Conservation (phyloP, 2,888 invertebrate species). For the Theretra japonica region DNA sequence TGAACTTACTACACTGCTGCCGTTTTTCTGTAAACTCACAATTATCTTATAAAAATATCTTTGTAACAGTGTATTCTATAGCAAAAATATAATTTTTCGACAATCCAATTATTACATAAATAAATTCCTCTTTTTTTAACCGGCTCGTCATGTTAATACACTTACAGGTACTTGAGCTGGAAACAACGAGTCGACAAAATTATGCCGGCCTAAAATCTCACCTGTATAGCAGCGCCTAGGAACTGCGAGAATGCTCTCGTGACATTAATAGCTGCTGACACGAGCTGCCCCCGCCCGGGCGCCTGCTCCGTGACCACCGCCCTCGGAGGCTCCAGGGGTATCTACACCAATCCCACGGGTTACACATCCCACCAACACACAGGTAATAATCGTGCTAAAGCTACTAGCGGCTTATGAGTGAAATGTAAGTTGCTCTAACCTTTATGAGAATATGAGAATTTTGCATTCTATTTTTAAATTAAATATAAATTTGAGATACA, state of each 20-base stretch:
- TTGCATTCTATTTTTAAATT: background rate
- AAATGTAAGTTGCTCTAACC: background rate
- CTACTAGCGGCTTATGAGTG: slow-evolving; percentile 10
- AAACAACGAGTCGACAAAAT: too few species aligned
- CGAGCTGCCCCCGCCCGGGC: slow-evolving; percentile 81
- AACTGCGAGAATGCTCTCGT: slow-evolving; percentile 91
- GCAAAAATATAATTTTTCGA: background rate
- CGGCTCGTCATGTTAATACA: too few species aligned
- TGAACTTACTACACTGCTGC: slow-evolving; percentile 38
- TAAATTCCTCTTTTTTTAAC: too few species aligned
- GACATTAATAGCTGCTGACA: slow-evolving; percentile 90
- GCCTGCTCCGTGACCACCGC: slow-evolving; percentile 66
- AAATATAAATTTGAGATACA: too few species aligned
- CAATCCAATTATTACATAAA: background rate
- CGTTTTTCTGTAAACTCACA: slow-evolving; percentile 36
- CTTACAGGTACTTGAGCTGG: too few species aligned
- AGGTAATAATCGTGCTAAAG: background rate
- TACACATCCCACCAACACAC: slow-evolving; percentile 1
- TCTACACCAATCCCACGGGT: slow-evolving; percentile 52
- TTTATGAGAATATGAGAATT: background rate
- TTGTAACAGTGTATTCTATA: too few species aligned
- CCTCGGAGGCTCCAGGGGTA: slow-evolving; percentile 79
- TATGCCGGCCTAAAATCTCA: slow-evolving; percentile 53
- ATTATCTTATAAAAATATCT: slow-evolving; percentile 19
- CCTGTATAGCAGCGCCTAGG: slow-evolving; percentile 91